A percentile compares a stretch with the other conserved stretches of the same genome.
Evolutionary conservation across 2,113 vertebrate species (phyloP).

Genomic region (Lasiurus cinereus): DNA sequence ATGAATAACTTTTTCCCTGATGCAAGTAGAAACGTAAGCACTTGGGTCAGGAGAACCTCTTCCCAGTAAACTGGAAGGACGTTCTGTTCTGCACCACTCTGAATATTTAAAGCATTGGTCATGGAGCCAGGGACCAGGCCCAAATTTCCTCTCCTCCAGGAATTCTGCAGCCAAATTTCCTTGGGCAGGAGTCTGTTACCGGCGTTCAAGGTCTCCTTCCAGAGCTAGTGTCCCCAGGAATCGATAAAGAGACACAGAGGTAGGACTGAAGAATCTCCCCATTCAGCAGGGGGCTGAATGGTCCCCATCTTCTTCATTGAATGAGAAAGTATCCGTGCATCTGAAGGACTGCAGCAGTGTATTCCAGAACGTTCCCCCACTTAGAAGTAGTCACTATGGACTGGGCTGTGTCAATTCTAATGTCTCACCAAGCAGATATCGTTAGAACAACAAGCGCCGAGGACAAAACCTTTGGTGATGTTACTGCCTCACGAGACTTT

Average conservation of each 20-base stretch:
- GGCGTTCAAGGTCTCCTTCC: conserved; percentile 83
- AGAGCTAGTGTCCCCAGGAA: neutral
- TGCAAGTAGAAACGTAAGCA: neutral
- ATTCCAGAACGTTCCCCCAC: conserved; percentile 84
- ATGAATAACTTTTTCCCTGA: neutral
- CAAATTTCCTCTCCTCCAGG: conserved; percentile 85
- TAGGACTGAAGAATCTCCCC: neutral
- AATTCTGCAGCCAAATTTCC: conserved; percentile 85
- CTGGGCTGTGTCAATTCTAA: conserved; percentile 86
- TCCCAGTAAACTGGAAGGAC: conserved; percentile 54
- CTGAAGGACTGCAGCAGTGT: conserved; percentile 79
- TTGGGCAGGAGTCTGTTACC: conserved; percentile 84
- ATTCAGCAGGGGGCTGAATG: conserved; percentile 84
- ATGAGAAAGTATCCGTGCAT: conserved; percentile 88
- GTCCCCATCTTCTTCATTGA: conserved; percentile 89
- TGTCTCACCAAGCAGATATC: conserved; percentile 81
- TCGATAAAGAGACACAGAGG: neutral
- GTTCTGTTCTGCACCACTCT: neutral
- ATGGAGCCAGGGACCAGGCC: conserved; percentile 60
- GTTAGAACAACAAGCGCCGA: conserved; percentile 83
- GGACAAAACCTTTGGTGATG: conserved; percentile 74
- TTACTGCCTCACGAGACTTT: conserved; percentile 23
- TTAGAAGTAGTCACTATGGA: conserved; percentile 86
- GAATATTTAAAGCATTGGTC: conserved; percentile 72
- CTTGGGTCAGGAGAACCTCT: neutral